Evolutionary conservation across 2,113 vertebrate genomes (phyloP).

Genomic region (Ia io): DNA sequence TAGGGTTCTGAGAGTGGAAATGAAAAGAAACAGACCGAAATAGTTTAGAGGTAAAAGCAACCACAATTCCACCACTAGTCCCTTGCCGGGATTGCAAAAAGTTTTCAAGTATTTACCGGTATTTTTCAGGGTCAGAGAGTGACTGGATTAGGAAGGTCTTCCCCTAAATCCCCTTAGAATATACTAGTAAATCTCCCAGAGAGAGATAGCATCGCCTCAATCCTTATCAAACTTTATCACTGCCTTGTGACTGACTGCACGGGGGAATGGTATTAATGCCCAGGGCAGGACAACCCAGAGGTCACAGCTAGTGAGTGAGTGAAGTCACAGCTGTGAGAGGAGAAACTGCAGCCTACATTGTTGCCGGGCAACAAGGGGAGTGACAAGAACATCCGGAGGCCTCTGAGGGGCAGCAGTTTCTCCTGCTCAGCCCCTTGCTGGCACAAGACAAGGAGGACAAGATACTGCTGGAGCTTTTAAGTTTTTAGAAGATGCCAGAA

Average conservation of each 20-base stretch:
- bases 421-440: neutral
- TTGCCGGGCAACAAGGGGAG: neutral
- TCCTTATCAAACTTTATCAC: neutral
- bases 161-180: neutral
- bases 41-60: neutral
- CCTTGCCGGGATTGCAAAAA: neutral
- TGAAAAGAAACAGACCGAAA: neutral
- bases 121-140: neutral
- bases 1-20: neutral
- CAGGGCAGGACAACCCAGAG: neutral
- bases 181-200: neutral
- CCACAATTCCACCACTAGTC: neutral
- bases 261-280: neutral
- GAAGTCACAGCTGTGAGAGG: accelerated
- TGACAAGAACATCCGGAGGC: accelerated
- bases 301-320: neutral
- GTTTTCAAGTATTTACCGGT: neutral
- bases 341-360: neutral
- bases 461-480: neutral
- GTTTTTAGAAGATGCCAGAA: neutral
- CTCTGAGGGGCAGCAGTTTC: neutral
- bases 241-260: neutral
- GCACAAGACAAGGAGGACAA: neutral
- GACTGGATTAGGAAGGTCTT: neutral
- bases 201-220: neutral